phyloP scores from a whole-genome alignment of 2,113 vertebrate species.

The Ptilorrhoa leucosticta region DNA sequence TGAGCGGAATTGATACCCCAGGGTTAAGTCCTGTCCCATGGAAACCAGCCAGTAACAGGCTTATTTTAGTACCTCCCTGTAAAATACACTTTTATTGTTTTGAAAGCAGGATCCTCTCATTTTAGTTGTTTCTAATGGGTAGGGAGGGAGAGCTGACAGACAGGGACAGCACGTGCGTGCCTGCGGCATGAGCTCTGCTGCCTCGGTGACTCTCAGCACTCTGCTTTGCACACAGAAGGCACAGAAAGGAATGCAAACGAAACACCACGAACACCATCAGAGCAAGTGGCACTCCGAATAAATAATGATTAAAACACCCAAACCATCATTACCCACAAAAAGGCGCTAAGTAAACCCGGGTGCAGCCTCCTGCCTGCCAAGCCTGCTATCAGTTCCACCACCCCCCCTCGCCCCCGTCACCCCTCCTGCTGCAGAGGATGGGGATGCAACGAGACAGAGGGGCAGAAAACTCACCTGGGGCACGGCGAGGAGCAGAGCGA shows the following conservation, averaged over 20 bases:
- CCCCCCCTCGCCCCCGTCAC: rapidly evolving
- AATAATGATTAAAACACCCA: background rate
- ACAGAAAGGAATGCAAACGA: background rate
- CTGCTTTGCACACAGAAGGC: rapidly evolving
- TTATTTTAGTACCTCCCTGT: background rate
- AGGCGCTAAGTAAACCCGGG: rapidly evolving
- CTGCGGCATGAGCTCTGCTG: rapidly evolving
- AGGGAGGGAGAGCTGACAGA: background rate
- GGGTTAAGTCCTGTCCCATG: background rate
- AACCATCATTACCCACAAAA: background rate
- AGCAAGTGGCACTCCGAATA: background rate
- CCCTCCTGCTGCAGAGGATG: background rate
- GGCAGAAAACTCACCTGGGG: background rate
- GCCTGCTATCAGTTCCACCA: rapidly evolving
- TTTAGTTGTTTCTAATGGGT: background rate
- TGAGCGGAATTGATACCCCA: background rate
- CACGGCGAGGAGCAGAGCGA: rapidly evolving
- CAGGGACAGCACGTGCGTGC: background rate
- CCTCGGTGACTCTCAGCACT: rapidly evolving
- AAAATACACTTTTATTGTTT: background rate
- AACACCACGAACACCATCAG: background rate
- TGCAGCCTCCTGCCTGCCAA: background rate
- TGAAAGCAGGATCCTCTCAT: background rate
- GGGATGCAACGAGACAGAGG: rapidly evolving
- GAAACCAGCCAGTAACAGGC: background rate